phyloP scores from a whole-genome alignment of 2,113 vertebrate species.

The Sinocyclocheilus grahami region DNA sequence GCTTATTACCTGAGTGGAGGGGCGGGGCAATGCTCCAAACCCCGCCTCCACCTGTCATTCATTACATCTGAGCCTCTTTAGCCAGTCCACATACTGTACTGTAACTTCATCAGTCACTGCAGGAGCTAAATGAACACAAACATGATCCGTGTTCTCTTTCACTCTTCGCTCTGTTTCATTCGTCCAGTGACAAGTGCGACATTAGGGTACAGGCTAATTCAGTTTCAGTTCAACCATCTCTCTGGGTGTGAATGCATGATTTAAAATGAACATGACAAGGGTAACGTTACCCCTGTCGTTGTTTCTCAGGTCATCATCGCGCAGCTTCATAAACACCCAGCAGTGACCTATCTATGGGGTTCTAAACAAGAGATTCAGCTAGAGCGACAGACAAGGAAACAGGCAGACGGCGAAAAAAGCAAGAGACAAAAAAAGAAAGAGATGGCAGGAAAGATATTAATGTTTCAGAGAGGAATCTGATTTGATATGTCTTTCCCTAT shows the following conservation, averaged over 20 bases:
- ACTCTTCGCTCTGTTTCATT: constrained; percentile 24
- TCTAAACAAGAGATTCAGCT: constrained; percentile 54
- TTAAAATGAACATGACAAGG: constrained; percentile 89
- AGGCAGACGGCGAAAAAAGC: constrained; percentile 36
- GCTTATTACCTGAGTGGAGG: constrained; percentile 57
- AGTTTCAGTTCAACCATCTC: constrained; percentile 76
- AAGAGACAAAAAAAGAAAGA: background rate
- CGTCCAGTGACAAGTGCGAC: constrained; percentile 70
- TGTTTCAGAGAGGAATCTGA: constrained; percentile 87
- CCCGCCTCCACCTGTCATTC: constrained; percentile 45
- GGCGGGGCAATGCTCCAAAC: constrained; percentile 31
- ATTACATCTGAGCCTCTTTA: background rate
- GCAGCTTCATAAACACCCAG: constrained; percentile 80
- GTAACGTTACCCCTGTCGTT: constrained; percentile 81
- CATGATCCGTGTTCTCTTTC: background rate
- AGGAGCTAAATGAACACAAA: constrained; percentile 6
- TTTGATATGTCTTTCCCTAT: constrained; percentile 88
- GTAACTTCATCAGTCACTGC: background rate
- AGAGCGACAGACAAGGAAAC: constrained; percentile 27
- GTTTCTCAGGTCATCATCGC: constrained; percentile 77
- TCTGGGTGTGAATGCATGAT: constrained; percentile 76
- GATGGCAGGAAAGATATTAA: constrained; percentile 79
- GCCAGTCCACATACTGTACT: background rate
- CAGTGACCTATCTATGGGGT: constrained; percentile 63
- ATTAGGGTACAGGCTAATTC: constrained; percentile 83